Base-by-base conservation (phyloP, 2,888 invertebrate genomes). In the Exocentrus adspersus region DNA sequence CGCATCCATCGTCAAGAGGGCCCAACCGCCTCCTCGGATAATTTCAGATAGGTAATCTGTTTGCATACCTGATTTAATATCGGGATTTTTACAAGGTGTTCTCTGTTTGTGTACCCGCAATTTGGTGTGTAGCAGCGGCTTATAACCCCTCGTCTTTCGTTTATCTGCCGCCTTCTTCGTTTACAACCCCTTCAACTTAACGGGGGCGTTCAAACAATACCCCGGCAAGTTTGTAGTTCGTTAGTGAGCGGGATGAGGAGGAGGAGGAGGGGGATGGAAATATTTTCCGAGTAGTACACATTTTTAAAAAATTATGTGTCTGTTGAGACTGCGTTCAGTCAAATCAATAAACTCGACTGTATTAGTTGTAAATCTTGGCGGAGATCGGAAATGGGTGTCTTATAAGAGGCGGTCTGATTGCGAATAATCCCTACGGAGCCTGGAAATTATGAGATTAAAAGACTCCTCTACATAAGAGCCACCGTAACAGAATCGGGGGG, bases 1-100 rank as follows among this genome's bases (percentile, higher is more conserved):
- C 61, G 59, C 43, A 45, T 59, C 7, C 28, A 64, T 64, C 56
- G 52, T 60, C 30, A 51, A 51, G 62, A 62, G 64, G 61, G 60
- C 62, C 67, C 65, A 62, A 66, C 67, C 59, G 61, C 65, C 68
- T 70, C 68, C 53, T 30, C 45, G 63, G 70, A 70, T 71, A 64
- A 70, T 64, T 70, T 65, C 51, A 59, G 64, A 70, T 70, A 70
- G 67, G 64, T 72, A 75, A 75, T 72, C 75, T 75, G 75, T 75
- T 75, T 75, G 72, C 70, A 65, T 73, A 75, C 75, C 74, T 75
- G 75, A 75, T 75, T 75, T 75, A 74, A 69, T 75, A 70, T 66
- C 68, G 67, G 60, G 64, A 72, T 74, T 75, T 75, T 75, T 75
- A 69, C 69, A 72, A 72, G 72, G 69, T 67, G 68, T 51, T 69